A percentile compares a stretch with the other conserved stretches of the same genome.
These are phyloP conservation scores for Morelia viridis DNA, from an alignment of 2,797 vertebrate genomes.

Conservation along the genomic window DNA sequence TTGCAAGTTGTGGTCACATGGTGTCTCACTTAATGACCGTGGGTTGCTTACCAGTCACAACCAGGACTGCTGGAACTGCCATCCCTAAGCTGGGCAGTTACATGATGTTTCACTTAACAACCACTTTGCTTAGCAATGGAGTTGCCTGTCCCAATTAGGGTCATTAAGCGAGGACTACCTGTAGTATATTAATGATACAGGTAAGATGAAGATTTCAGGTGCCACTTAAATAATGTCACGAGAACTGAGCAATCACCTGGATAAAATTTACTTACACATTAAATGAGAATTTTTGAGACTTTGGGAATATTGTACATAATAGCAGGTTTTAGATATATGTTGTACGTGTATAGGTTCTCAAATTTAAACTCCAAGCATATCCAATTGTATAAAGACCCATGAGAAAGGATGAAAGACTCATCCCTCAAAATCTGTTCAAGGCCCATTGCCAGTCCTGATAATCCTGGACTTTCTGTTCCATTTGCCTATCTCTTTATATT, in stretches of 20 bases:
- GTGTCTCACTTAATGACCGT: background rate
- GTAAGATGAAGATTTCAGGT: background rate
- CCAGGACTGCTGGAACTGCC: too few species aligned
- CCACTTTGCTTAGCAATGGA: background rate
- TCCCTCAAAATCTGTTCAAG: background rate
- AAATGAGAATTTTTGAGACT: background rate
- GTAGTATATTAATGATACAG: background rate
- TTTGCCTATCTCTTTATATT: background rate
- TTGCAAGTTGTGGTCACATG: background rate
- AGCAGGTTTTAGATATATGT: background rate
- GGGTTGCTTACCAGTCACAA: too few species aligned
- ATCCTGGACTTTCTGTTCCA: background rate
- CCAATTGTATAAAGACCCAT: background rate
- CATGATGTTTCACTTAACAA: too few species aligned
- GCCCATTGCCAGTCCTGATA: background rate
- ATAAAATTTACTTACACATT: background rate
- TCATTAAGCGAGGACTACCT: background rate
- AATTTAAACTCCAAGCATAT: background rate
- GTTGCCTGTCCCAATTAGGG: background rate
- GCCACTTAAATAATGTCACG: rapidly evolving
- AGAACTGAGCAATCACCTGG: rapidly evolving
- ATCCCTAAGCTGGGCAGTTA: too few species aligned
- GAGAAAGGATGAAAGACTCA: background rate
- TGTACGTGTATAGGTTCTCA: background rate
- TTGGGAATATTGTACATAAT: background rate